Evolutionary conservation across 35 echinoderm and acorn worm species (phyloP).

Genomic region (Patiria miniata): DNA sequence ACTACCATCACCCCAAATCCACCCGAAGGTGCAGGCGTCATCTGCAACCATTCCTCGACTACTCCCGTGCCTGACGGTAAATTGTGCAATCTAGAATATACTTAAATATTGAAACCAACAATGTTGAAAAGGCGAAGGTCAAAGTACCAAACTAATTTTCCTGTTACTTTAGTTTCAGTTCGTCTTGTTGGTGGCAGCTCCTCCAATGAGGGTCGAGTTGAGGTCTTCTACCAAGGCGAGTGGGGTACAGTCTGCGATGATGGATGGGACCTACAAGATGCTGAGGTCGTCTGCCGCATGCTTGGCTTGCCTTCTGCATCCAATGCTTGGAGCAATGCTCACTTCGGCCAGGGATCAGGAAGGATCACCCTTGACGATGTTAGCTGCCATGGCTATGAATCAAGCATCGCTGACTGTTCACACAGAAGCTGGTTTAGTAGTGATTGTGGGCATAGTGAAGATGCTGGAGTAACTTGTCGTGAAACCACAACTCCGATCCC

Average conservation of each 20-base stretch:
- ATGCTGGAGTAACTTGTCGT: background rate
- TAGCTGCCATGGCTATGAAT: background rate
- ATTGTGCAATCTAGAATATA: too few relatives aligned
- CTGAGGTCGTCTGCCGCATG: constrained; percentile 37
- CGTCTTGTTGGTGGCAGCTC: constrained; percentile 36
- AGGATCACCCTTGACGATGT: background rate
- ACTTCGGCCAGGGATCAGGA: background rate
- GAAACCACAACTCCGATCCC: too few relatives aligned
- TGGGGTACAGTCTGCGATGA: constrained; percentile 68
- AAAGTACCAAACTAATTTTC: too few relatives aligned
- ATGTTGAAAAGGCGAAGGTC: too few relatives aligned
- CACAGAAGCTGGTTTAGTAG: background rate
- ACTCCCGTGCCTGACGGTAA: too few relatives aligned
- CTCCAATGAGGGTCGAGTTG: constrained; percentile 37
- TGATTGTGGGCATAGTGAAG: constrained; percentile 3
- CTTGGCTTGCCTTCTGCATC: background rate
- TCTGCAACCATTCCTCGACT: too few relatives aligned
- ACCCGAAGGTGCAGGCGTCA: too few relatives aligned
- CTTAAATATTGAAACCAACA: too few relatives aligned
- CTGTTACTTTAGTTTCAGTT: background rate
- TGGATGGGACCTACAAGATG: constrained; percentile 40
- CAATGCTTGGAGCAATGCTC: background rate
- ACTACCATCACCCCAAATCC: too few relatives aligned
- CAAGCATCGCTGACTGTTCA: background rate
- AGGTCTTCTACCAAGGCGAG: constrained; percentile 10